Evolutionary conservation across 2,888 invertebrate genomes (phyloP).

Genomic region (Morpho deidamia): DNA sequence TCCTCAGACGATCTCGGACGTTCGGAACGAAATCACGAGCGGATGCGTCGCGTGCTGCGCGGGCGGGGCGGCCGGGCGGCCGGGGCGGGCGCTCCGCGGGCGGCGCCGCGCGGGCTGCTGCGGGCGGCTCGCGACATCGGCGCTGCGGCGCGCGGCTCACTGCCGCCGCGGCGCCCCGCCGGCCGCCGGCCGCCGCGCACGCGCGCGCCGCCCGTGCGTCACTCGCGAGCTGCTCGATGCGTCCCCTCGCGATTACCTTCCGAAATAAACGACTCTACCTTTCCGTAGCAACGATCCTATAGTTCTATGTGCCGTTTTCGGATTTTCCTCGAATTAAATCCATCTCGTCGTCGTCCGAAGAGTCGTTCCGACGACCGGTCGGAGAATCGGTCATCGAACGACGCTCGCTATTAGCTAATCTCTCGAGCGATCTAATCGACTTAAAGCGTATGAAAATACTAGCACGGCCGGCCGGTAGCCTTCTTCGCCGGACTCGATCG

Average conservation of each 20-base stretch:
- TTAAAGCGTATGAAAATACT: too few relatives aligned
- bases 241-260: neutral
- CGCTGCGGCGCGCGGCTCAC: neutral
- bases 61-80: neutral
- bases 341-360: too few relatives aligned
- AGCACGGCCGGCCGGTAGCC: too few relatives aligned
- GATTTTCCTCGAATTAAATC: too few relatives aligned
- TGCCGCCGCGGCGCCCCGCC: neutral
- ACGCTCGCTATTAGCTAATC: too few relatives aligned
- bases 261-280: neutral
- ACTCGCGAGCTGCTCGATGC: too few relatives aligned
- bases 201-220: conserved; percentile 6
- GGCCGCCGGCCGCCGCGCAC: neutral
- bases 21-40: neutral
- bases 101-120: conserved; percentile 16
- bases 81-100: neutral
- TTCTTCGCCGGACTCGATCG: too few relatives aligned
- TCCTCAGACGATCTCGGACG: neutral
- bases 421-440: too few relatives aligned
- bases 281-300: too few relatives aligned
- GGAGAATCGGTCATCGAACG: too few relatives aligned
- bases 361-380: too few relatives aligned
- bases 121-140: conserved; percentile 2
- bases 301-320: too few relatives aligned
- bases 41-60: neutral